These are phyloP conservation scores for Heliconius hewitsoni DNA, from an alignment of 1,140 invertebrate species.

Conservation along the genomic window DNA sequence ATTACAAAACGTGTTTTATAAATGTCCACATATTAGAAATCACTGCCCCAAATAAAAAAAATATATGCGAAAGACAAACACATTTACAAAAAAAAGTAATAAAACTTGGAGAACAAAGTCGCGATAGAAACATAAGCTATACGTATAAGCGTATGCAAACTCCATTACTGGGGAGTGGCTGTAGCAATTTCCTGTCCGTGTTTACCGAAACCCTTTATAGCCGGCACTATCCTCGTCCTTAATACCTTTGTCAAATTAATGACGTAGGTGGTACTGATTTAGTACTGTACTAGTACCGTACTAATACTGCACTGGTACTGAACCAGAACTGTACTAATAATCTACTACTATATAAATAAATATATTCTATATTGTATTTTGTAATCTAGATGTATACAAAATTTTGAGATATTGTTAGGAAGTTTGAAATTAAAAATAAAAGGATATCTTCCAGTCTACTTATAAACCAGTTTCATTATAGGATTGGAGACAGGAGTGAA, in stretches of 20 bases:
- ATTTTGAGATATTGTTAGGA: too few relatives aligned
- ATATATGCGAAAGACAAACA: neutral
- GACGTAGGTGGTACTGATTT: constrained; percentile 12
- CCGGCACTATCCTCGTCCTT: constrained; percentile 9
- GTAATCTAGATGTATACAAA: too few relatives aligned
- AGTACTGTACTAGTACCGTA: neutral
- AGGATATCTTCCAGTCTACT: too few relatives aligned
- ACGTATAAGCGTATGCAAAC: constrained; percentile 28
- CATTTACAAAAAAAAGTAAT: neutral
- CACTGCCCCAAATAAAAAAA: neutral
- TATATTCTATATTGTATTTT: too few relatives aligned
- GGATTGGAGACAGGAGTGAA: too few relatives aligned
- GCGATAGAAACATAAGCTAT: neutral
- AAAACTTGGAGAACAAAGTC: neutral
- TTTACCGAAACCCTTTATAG: constrained; percentile 27
- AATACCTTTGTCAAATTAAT: constrained; percentile 32
- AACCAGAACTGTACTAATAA: too few relatives aligned
- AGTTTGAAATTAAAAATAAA: too few relatives aligned
- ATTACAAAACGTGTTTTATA: too few relatives aligned
- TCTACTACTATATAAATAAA: too few relatives aligned
- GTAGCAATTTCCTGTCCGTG: constrained; percentile 34
- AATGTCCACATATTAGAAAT: too few relatives aligned
- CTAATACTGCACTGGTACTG: too few relatives aligned
- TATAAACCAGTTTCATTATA: too few relatives aligned
- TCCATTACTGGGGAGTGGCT: constrained; percentile 32